Conservation (phyloP, 2,888 invertebrate genomes). For the Zele albiditarsus region DNA sequence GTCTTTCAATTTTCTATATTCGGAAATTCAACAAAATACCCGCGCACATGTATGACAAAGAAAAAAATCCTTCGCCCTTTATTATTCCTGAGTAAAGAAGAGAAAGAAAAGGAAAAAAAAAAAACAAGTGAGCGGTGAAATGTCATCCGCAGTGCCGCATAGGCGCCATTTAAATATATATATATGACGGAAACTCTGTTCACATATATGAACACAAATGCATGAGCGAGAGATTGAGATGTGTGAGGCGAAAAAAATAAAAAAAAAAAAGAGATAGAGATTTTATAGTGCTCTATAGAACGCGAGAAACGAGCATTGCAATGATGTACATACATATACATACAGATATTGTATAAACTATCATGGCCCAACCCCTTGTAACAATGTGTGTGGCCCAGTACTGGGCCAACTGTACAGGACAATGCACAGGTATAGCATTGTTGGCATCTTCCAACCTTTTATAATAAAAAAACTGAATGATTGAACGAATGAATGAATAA, state of each 20-base stretch:
- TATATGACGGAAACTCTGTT: slow-evolving; percentile 21
- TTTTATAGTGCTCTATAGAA: slow-evolving; percentile 3
- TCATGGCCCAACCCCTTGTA: neutral
- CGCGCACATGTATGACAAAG: too few relatives aligned
- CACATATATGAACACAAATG: neutral
- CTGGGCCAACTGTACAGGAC: neutral
- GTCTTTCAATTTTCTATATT: too few relatives aligned
- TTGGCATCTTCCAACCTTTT: neutral
- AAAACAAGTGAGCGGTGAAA: slow-evolving; percentile 45
- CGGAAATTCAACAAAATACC: too few relatives aligned
- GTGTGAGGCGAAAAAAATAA: too few relatives aligned
- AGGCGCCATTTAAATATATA: slow-evolving; percentile 37
- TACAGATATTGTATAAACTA: neutral
- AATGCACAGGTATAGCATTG: neutral
- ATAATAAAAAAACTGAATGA: neutral
- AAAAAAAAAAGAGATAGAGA: neutral
- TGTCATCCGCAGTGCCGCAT: slow-evolving; percentile 46
- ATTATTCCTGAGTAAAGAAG: too few relatives aligned
- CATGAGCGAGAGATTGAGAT: neutral
- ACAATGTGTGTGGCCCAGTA: slow-evolving; percentile 3
- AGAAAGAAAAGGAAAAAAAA: too few relatives aligned
- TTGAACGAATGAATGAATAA: too few relatives aligned
- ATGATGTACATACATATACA: neutral
- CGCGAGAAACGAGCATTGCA: slow-evolving; percentile 3
- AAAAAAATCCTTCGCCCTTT: too few relatives aligned